Base-by-base conservation (phyloP, 2,113 vertebrate genomes). In the Labrus mixtus region DNA sequence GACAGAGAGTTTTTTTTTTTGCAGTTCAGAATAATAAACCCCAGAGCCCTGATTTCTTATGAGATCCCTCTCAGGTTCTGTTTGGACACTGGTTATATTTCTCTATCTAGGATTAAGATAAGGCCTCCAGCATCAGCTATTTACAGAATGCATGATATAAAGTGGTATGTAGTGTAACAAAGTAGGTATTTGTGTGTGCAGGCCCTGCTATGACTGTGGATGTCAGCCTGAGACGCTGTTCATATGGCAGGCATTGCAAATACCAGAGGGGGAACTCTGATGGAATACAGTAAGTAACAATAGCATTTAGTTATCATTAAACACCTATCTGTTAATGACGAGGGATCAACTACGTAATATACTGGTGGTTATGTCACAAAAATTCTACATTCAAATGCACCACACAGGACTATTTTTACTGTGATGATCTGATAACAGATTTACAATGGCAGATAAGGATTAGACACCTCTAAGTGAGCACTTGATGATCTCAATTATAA, bases 191-290 rank as follows among this genome's bases (percentile, higher is more conserved):
- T 70, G 13, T 77, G 57, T 85, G 22, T 68, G 29, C 89, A 96
- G 95, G 90, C 81, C 91, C 83, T 91, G 93, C 93, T 71, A 97
- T 97, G 96, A 93, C 94, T 93, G 87, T 94, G 37, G 94, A 93
- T 83, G 91, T 93, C 68, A 48, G 93, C 72, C 86, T 94, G 70
- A 82, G 70, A 68, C 66, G 73, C 90, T 92, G 53, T 92, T 90
- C 92, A 91, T 33, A 90, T 89, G 87, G 82, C 85, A 62, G 58
- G 76, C 29, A 48, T 80, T 63, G 55, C 20, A 79, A 75, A 79
- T 29, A 71, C 82, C 22, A 71, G 37, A 12, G 75, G 84, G 36
- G 88, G 82, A 76, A 65, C 82, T 70, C 87, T 92, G 74, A 90
- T 93, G 87, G 90, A 93, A 73, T 93, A 76, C 79, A 69, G 92